These are phyloP conservation scores for Hypanus sabinus DNA, from an alignment of 2,113 vertebrate genomes.

Conservation along the genomic window DNA sequence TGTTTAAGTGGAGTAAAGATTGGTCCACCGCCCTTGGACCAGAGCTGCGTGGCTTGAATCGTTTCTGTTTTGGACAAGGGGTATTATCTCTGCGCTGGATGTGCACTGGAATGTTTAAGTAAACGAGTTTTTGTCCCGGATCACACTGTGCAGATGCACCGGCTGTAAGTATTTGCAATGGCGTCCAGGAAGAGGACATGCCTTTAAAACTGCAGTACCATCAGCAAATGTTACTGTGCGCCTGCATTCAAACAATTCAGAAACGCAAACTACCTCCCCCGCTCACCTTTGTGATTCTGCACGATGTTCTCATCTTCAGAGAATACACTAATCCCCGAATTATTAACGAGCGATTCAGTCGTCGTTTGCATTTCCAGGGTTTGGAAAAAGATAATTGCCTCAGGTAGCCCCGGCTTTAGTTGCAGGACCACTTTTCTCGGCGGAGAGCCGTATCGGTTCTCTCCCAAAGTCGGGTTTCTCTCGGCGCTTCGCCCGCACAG, in stretches of 20 bases:
- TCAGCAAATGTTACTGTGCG: neutral
- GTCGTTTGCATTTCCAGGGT: conserved; percentile 54
- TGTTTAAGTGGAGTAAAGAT: neutral
- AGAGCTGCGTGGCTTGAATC: neutral
- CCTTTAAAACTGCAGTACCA: neutral
- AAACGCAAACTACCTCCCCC: no score
- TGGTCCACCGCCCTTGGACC: neutral
- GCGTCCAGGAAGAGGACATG: neutral
- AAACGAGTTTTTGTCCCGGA: neutral
- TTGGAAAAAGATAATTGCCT: neutral
- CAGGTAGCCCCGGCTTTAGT: neutral
- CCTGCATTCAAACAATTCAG: neutral
- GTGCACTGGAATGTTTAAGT: neutral
- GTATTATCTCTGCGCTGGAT: neutral
- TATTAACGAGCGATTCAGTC: conserved; percentile 51
- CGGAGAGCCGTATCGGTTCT: neutral
- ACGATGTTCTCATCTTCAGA: conserved; percentile 42
- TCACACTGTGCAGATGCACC: neutral
- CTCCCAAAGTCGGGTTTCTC: neutral
- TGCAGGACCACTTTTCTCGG: conserved; percentile 38
- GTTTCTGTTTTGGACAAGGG: neutral
- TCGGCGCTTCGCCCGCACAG: neutral
- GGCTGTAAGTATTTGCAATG: neutral
- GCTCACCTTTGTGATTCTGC: conserved; percentile 59
- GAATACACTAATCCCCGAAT: conserved; percentile 45